Base-by-base conservation (phyloP, 2,888 invertebrate genomes). In the Caenorhabditis sp. region DNA sequence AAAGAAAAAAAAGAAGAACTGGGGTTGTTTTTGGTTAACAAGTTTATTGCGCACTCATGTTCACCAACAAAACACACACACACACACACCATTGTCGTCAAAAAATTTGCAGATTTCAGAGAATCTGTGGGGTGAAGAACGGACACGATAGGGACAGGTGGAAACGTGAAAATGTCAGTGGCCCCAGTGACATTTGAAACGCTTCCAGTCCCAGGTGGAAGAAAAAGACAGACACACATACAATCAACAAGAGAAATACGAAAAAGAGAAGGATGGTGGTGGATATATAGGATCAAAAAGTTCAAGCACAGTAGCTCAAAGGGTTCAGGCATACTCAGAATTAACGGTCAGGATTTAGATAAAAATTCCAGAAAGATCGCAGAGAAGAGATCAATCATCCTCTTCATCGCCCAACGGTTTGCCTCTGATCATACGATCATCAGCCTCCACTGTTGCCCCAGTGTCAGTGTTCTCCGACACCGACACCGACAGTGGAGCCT, bases 31-130 rank as follows among this genome's bases (percentile, higher is more conserved):
- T 58, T 15, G 1, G 22, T 58, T 58, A 58, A 58, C 58, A 58
- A 18, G n/a, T 58, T 58, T 58, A 58, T 58, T 58, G 37, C 35
- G 20, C 58, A 35, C 15, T 13, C 58, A 58, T 22, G n/a, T 58
- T 58, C 22, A 20, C 58, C 35, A 18, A 37, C 58, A 56, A 47
- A 47, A 18, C 51, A n/a, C n/a, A n/a, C n/a, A n/a, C 40, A 40
- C 40, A 40, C 40, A 40, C 40, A 40, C 6, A 40, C 4, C 32
- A 40, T 40, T 13, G 40, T 40, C 13, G 40, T 8, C 11, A 40
- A 40, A 8, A 13, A 40, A 32, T 4, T 6, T 32, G 32, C 4
- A 4, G 9, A 32, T 32, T 32, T 32, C 9, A 6, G 5, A 32
- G 32, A 32, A n/a, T 32, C 5, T 32, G 4, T 6, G 32, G 32